Evolutionary conservation across 2,113 vertebrate species (phyloP).

Genomic region (Corapipo altera): DNA sequence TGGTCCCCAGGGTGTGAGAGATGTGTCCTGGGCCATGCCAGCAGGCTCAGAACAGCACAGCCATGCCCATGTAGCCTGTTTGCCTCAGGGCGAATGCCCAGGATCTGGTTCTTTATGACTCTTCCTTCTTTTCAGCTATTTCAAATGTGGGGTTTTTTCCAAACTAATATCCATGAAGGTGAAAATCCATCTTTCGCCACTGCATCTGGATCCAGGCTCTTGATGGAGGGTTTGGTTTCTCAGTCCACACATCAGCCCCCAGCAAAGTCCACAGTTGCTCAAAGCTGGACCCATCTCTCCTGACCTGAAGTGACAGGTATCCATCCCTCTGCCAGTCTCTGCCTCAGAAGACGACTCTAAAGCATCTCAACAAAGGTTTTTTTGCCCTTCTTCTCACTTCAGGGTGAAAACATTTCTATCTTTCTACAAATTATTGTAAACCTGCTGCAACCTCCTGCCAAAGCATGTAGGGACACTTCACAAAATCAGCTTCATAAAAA

Average conservation of each 20-base stretch:
- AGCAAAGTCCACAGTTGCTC: not conserved
- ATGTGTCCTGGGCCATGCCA: not conserved
- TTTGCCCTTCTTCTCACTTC: constrained; percentile 53
- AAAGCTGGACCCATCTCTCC: not conserved
- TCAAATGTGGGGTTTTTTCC: not conserved
- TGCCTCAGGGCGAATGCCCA: accelerated
- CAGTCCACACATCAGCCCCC: not conserved
- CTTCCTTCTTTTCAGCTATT: not conserved
- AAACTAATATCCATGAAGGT: not conserved
- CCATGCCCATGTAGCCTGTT: not conserved
- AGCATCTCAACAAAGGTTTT: not conserved
- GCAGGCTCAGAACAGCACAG: not conserved
- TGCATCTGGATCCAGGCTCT: not conserved
- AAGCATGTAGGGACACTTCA: constrained; percentile 59
- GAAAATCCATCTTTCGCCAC: not conserved
- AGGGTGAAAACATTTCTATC: constrained; percentile 42
- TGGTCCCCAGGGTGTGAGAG: accelerated
- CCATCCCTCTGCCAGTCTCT: not conserved
- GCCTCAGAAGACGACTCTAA: accelerated
- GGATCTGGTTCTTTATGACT: not conserved
- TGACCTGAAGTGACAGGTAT: not conserved
- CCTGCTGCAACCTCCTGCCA: constrained; percentile 69
- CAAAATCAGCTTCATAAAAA: constrained; percentile 57
- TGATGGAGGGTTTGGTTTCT: not conserved
- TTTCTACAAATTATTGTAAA: constrained; percentile 49